Conservation (phyloP, 2,113 vertebrate genomes). For the Oxygymnocypris stewartii region DNA sequence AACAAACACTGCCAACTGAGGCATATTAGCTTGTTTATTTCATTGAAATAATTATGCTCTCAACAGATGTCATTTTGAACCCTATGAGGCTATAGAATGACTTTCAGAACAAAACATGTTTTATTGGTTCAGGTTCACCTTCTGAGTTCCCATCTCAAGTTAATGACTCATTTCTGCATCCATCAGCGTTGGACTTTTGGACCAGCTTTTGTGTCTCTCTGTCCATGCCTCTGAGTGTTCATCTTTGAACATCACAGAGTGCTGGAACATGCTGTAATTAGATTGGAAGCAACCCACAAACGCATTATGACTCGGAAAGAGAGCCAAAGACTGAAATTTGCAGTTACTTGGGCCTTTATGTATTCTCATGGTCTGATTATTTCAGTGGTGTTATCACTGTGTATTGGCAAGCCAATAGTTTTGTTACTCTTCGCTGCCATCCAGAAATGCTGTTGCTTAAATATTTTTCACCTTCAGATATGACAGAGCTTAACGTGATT, state of each 20-base stretch:
- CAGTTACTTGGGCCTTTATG: slow-evolving; percentile 42
- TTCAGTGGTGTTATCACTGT: slow-evolving; percentile 24
- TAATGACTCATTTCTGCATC: slow-evolving; percentile 23
- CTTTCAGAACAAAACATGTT: background rate
- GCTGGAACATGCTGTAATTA: slow-evolving; percentile 50
- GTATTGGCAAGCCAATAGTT: slow-evolving; percentile 10
- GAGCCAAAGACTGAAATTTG: slow-evolving; percentile 49
- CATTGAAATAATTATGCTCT: background rate
- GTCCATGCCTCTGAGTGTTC: slow-evolving; percentile 19
- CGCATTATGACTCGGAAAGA: slow-evolving; percentile 33
- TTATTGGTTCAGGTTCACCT: slow-evolving; percentile 8
- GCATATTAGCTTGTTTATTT: slow-evolving; percentile 12
- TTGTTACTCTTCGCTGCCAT: background rate
- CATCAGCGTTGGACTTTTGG: background rate
- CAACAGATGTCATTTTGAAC: slow-evolving; percentile 6
- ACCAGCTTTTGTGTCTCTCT: background rate
- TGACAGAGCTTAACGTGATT: background rate
- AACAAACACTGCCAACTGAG: background rate
- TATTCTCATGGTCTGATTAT: slow-evolving; percentile 39
- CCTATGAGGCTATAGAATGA: background rate
- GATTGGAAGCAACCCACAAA: slow-evolving; percentile 48
- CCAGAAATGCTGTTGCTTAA: background rate
- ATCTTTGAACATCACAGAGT: slow-evolving; percentile 27
- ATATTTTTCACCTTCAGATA: slow-evolving; percentile 30
- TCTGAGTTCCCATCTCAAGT: background rate